Evolutionary conservation across 2,888 invertebrate species (phyloP).

Genomic region (Dascillus cervinus): DNA sequence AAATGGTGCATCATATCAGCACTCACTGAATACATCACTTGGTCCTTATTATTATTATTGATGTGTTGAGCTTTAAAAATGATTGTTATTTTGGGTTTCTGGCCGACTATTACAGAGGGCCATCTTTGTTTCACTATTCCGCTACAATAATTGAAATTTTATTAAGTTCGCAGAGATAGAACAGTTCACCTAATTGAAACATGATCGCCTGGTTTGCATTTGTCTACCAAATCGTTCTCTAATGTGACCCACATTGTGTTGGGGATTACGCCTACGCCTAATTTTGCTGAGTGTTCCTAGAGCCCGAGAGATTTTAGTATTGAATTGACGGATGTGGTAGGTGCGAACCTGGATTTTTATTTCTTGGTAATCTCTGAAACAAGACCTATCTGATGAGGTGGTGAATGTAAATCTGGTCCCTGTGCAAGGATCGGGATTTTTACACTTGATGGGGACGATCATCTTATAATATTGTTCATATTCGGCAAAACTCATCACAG

Average conservation of each 20-base stretch:
- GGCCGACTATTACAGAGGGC: constrained; percentile 53
- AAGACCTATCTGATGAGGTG: constrained; percentile 50
- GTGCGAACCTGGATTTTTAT: constrained; percentile 65
- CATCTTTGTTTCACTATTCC: constrained; percentile 70
- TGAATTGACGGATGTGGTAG: too few relatives aligned
- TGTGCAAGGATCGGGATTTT: constrained; percentile 51
- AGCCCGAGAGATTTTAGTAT: too few relatives aligned
- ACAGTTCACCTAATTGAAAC: constrained; percentile 65
- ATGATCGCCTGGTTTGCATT: constrained; percentile 84
- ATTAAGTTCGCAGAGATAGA: constrained; percentile 1
- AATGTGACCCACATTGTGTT: constrained; percentile 68
- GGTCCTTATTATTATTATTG: constrained; percentile 52
- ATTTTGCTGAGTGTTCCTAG: constrained; percentile 69
- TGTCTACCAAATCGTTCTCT: constrained; percentile 80
- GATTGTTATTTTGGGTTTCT: constrained; percentile 61
- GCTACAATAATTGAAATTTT: constrained; percentile 43
- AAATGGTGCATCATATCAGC: constrained; percentile 65
- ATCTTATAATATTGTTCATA: constrained; percentile 48
- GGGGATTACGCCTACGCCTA: constrained; percentile 65
- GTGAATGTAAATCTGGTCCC: constrained; percentile 48
- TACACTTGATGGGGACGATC: constrained; percentile 46
- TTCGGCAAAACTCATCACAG: constrained; percentile 57
- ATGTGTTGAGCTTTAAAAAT: constrained; percentile 65
- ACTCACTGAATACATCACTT: constrained; percentile 45
- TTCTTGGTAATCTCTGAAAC: constrained; percentile 78